Base-by-base conservation (phyloP, 2,113 vertebrate genomes). In the Lutjanus erythropterus region DNA sequence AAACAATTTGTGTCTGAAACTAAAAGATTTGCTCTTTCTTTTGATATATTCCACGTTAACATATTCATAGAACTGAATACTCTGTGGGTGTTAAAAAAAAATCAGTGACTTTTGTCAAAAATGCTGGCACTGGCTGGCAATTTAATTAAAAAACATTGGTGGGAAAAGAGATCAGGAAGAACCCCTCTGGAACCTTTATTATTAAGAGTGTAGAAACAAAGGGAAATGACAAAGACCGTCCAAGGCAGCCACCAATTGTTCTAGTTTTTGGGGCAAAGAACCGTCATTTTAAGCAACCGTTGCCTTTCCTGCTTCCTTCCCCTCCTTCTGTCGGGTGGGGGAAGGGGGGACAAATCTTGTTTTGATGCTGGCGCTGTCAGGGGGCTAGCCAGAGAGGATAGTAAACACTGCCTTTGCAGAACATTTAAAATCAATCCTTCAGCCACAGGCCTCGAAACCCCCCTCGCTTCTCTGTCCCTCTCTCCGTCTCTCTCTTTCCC, bases 341-440 rank as follows among this genome's bases (percentile, higher is more conserved):
- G 78, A 47, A n/a, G 75, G 74, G 75, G 85, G 68, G 71, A 60
- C 82, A 80, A 91, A 90, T 91, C 87, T 91, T 89, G 91, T 91
- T 92, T 93, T 91, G 90, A 94, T 93, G 85, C 88, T 44, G 83
- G 52, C 62, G 55, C 91, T 91, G 93, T 91, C 90, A 89, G 91
- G 87, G 86, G 88, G 85, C 81, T 84, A 88, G 86, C 89, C 88
- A 87, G 91, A 85, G 83, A 92, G 87, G 91, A 92, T 87, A 88
- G 90, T 91, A 94, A 94, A 93, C 92, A 93, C 78, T 81, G 87
- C 86, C 90, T 92, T 94, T 91, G 87, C 92, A 89, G 87, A 91
- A 91, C 90, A 92, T 94, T 95, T 94, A 92, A 94, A 95, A 94
- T 94, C 93, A 93, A 93, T 94, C 92, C 90, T 90, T 93, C 91